Base-by-base conservation (phyloP, 1,140 invertebrate genomes). In the Anoplophora glabripennis region DNA sequence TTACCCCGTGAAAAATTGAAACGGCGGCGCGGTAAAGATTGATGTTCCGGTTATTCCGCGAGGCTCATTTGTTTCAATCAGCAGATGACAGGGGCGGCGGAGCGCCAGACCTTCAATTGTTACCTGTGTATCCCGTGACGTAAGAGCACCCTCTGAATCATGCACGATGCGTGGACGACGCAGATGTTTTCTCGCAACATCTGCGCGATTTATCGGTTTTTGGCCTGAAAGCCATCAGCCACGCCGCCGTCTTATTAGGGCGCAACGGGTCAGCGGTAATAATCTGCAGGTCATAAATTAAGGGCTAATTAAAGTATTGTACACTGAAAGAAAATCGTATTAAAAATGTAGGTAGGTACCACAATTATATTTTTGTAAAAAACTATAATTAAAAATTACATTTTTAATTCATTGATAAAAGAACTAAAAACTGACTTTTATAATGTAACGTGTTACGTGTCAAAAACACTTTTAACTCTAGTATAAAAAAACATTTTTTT, bases 151-250 rank as follows among this genome's bases (percentile, higher is more conserved):
- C 36, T 12, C 35, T 47, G 56, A 63, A 63, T 59, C 48, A 63
- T 63, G 33, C 21, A 21, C 41, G 37, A 12, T 9, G 36, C 10
- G 35, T 15, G 28, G 11, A 15, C 15, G 33, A 8, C 51, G 56
- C 61, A 59, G 61, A 59, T 63, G 61, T 36, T 63, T 56, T 34
- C 14, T 56, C 33, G 46, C 40, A 58, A 59, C 60, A 62, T 57
- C 60, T 62, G 60, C 60, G 54, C 60, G 54, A 62, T 62, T 62
- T 62, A 62, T 57, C 28, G 44, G 44, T 46, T 46, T 46, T 46
- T 15, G 21, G 21, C 21, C 21, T 28, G 47, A 59, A 18, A 15
- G 38, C 38, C n/a, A 41, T 12, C 28, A 11, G 12, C 12, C 9
- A 28, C 21, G 14, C 21, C n/a, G 34, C 52, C n/a, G 33, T 56